Conservation (phyloP, 1,140 invertebrate genomes). For the Steinernema feltiae region DNA sequence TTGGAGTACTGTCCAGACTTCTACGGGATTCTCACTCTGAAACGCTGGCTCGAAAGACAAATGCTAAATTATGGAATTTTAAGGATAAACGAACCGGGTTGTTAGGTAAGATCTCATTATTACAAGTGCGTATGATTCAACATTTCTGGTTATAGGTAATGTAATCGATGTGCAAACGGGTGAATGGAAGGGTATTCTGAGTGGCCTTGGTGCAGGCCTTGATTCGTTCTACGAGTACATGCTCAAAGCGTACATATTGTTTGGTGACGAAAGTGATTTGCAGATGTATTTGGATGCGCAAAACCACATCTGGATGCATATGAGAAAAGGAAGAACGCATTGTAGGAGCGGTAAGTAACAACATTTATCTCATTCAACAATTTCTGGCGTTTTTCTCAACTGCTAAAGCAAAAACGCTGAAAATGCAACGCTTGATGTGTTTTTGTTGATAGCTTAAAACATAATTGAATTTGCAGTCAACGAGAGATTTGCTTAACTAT, state of each 20-base stretch:
- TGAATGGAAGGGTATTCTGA: constrained; percentile 65
- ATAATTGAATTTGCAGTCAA: too few relatives aligned
- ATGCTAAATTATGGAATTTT: constrained; percentile 63
- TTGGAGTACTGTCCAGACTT: constrained; percentile 67
- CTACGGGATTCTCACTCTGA: constrained; percentile 66
- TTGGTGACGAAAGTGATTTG: constrained; percentile 65
- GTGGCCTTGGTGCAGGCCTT: constrained; percentile 68
- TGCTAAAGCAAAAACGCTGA: too few relatives aligned
- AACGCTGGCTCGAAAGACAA: constrained; percentile 64
- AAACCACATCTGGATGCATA: constrained; percentile 64
- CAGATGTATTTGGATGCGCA: constrained; percentile 67
- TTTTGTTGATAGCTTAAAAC: too few relatives aligned
- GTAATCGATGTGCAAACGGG: constrained; percentile 67
- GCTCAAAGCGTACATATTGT: constrained; percentile 67
- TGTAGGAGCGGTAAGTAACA: constrained; percentile 28
- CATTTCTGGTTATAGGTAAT: constrained; percentile 60
- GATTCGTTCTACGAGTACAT: constrained; percentile 71
- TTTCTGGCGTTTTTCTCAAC: too few relatives aligned
- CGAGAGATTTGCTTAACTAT: too few relatives aligned
- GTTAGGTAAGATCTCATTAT: constrained; percentile 60
- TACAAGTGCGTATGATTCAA: neutral
- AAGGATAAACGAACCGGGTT: constrained; percentile 66
- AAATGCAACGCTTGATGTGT: too few relatives aligned
- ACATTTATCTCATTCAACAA: too few relatives aligned
- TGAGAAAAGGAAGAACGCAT: constrained; percentile 64